phyloP scores from a whole-genome alignment of 2,797 vertebrate species.

The Setipinna tenuifilis region DNA sequence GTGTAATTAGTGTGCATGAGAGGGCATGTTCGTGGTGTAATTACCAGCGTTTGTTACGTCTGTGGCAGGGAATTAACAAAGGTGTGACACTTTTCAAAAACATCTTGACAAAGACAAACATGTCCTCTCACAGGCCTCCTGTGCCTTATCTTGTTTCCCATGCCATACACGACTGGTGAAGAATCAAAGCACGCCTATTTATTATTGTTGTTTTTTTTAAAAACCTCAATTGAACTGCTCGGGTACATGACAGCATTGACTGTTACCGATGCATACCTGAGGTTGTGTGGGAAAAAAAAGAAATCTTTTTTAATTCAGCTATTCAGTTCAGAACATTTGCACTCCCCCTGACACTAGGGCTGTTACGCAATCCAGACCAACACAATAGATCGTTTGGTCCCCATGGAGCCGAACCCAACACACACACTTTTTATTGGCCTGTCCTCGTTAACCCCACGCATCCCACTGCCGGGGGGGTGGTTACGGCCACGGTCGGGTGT shows the following conservation, averaged over 20 bases:
- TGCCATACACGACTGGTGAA: not conserved
- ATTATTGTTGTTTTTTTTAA: not conserved
- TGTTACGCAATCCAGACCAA: not conserved
- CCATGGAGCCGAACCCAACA: not conserved
- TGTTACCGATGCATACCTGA: constrained; percentile 29
- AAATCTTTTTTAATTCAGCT: not conserved
- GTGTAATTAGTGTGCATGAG: not conserved
- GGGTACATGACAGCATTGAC: constrained; percentile 27
- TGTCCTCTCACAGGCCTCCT: not conserved
- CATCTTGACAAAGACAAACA: not conserved
- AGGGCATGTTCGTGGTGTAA: constrained; percentile 9
- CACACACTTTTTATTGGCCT: not conserved
- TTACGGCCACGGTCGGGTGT: not conserved
- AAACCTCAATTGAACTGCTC: not conserved
- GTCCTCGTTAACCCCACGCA: not conserved
- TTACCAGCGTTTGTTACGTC: not conserved
- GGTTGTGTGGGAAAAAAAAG: not conserved
- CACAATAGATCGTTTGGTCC: not conserved
- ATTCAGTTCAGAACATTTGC: not conserved
- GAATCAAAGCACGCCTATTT: not conserved
- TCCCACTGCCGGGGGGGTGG: not conserved
- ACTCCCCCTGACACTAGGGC: not conserved
- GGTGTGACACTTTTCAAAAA: constrained; percentile 9
- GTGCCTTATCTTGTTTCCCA: no score
- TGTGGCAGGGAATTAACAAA: constrained; percentile 32